These are phyloP conservation scores for Thysanoteuthis rhombus DNA, from an alignment of 2,888 invertebrate species.

Conservation along the genomic window DNA sequence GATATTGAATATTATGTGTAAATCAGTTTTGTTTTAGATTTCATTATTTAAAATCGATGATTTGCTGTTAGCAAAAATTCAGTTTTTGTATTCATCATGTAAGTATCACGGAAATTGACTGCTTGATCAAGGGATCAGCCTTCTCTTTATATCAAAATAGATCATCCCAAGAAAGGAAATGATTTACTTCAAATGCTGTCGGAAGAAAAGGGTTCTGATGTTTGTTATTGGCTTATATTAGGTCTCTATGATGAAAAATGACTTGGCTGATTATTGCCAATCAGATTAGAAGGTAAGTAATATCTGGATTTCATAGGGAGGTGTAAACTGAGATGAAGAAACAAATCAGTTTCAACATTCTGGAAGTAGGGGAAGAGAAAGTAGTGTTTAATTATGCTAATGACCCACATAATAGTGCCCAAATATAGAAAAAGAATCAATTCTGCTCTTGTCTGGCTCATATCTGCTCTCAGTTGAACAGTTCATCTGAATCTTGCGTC, in stretches of 20 bases:
- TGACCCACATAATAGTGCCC: not conserved
- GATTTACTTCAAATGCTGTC: not conserved
- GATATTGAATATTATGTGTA: too few relatives aligned
- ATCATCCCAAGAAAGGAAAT: too few relatives aligned
- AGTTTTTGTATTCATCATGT: too few relatives aligned
- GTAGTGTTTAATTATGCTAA: not conserved
- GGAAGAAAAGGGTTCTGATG: not conserved
- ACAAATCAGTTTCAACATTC: not conserved
- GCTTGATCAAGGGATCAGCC: too few relatives aligned
- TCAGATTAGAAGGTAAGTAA: not conserved
- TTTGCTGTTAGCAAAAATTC: too few relatives aligned
- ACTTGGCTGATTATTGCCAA: not conserved
- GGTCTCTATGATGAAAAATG: not conserved
- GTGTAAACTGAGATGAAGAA: not conserved
- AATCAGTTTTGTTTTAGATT: too few relatives aligned
- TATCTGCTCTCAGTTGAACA: not conserved
- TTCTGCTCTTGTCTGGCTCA: not conserved
- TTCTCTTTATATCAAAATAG: too few relatives aligned
- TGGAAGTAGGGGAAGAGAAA: not conserved
- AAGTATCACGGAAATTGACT: too few relatives aligned
- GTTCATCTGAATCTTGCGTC: not conserved
- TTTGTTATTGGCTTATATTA: not conserved
- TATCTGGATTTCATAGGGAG: not conserved
- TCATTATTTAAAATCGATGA: too few relatives aligned
- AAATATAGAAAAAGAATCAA: not conserved